Evolutionary conservation across 2,797 vertebrate species (phyloP).

Genomic region (Typhlichthys subterraneus): DNA sequence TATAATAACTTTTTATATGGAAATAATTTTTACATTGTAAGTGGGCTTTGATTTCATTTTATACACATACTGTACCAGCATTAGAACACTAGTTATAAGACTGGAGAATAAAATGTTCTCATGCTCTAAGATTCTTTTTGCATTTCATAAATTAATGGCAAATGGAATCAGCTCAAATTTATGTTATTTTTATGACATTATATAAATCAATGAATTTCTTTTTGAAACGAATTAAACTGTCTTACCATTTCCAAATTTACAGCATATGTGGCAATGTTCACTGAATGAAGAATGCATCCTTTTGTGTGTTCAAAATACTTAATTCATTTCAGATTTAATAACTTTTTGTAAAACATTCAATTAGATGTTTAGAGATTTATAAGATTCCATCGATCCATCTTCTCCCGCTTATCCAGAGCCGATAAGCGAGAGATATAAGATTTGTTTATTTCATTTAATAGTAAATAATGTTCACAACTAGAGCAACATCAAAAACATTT

Average conservation of each 20-base stretch:
- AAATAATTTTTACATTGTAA: constrained; percentile 42
- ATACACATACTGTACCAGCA: constrained; percentile 13
- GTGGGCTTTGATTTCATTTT: constrained; percentile 11
- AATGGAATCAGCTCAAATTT: background rate
- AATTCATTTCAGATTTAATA: background rate
- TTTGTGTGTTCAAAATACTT: background rate
- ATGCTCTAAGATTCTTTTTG: no score
- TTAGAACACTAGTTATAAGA: constrained; percentile 7
- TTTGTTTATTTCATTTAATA: no score
- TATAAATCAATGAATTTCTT: no score
- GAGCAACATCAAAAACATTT: background rate
- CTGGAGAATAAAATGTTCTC: background rate
- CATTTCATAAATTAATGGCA: constrained; percentile 7
- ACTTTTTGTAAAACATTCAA: background rate
- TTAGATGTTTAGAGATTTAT: background rate
- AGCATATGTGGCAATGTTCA: no score
- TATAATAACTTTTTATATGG: constrained; percentile 45
- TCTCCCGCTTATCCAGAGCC: no score
- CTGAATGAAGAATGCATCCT: background rate
- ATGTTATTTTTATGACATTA: no score
- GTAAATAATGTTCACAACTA: background rate
- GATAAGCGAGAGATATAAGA: no score
- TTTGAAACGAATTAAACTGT: no score
- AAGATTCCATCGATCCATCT: background rate
- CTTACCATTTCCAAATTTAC: no score